Conservation (phyloP, 2,888 invertebrate genomes). For the Eudasyphora cyanicolor region DNA sequence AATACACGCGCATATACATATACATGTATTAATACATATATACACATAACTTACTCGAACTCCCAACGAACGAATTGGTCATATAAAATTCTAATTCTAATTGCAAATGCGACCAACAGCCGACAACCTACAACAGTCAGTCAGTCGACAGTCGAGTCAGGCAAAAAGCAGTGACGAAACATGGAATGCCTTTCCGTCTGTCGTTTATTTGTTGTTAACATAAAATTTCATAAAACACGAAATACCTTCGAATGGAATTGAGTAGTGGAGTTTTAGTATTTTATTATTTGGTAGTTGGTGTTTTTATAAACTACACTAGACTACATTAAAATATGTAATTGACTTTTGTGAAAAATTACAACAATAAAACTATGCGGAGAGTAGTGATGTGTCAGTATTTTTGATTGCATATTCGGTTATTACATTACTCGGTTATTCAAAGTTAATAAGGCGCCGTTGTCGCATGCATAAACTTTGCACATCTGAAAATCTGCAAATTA, state of each 20-base stretch:
- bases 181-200: not conserved
- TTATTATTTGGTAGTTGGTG: not conserved
- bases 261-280: not conserved
- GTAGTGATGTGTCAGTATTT: not conserved
- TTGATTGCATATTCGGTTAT: no score
- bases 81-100: constrained; percentile 35
- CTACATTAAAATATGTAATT: constrained; percentile 18
- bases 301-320: not conserved
- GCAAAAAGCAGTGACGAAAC: no score
- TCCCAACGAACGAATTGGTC: not conserved
- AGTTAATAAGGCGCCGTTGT: no score
- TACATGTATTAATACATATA: not conserved
- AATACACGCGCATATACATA: not conserved
- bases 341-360: constrained; percentile 32
- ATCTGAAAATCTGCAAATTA: no score
- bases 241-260: not conserved
- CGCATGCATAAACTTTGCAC: no score
- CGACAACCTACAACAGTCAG: not conserved
- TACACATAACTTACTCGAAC: not conserved
- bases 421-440: no score
- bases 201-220: constrained; percentile 2
- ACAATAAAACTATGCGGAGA: not conserved
- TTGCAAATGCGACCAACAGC: constrained; percentile 11
- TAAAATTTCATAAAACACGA: constrained; percentile 47
- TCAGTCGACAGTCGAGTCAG: not conserved